phyloP scores from a whole-genome alignment of 2,797 vertebrate genomes.

The Sebastes steindachneri region DNA sequence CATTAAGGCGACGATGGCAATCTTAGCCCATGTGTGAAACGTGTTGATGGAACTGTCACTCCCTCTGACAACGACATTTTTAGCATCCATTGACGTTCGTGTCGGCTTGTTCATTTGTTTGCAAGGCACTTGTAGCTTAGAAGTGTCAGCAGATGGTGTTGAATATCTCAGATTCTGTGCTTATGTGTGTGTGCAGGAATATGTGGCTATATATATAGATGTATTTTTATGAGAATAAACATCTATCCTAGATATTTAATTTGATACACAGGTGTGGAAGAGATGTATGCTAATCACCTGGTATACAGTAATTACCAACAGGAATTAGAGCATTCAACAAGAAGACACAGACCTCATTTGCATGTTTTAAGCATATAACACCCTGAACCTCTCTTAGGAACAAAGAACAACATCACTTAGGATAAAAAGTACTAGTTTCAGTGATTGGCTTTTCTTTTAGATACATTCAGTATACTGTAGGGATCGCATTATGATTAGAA shows the following conservation, averaged over 20 bases:
- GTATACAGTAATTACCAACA: conserved; percentile 26
- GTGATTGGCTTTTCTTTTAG: background rate
- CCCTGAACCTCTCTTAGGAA: background rate
- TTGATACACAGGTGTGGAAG: conserved; percentile 34
- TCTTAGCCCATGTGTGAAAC: conserved; percentile 22
- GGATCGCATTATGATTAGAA: background rate
- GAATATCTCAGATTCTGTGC: conserved; percentile 15
- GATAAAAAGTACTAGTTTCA: background rate
- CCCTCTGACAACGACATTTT: conserved; percentile 5
- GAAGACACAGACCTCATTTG: conserved; percentile 4
- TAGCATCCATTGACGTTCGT: conserved; percentile 15
- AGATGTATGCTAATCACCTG: conserved; percentile 37
- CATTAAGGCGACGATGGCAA: conserved; percentile 24
- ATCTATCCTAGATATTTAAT: conserved; percentile 20
- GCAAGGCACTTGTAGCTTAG: background rate
- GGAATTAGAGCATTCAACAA: background rate
- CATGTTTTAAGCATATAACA: background rate
- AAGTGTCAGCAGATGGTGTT: conserved; percentile 43
- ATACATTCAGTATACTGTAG: background rate
- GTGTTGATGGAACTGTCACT: conserved; percentile 55
- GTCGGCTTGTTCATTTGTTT: conserved; percentile 14
- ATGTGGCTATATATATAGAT: background rate
- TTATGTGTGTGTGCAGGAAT: background rate
- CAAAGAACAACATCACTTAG: background rate
- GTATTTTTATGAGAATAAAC: background rate